Evolutionary conservation across 2,797 vertebrate genomes (phyloP).

Genomic region (Chiloscyllium punctatum): DNA sequence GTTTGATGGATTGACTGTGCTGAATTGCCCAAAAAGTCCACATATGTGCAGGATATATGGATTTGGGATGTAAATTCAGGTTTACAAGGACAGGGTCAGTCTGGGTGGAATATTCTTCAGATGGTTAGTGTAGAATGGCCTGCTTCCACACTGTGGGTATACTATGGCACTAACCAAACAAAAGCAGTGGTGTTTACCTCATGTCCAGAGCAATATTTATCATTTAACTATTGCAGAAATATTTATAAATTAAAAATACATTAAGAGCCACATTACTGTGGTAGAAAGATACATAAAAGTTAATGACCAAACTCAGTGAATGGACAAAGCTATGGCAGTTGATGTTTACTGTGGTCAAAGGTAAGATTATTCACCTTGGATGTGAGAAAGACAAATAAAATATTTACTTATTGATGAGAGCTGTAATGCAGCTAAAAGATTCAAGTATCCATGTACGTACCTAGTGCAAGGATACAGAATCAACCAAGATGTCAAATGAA

Average conservation of each 20-base stretch:
- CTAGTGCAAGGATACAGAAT: background rate
- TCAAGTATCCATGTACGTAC: background rate
- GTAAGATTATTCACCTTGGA: background rate
- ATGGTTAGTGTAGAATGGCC: no score
- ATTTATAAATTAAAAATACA: background rate
- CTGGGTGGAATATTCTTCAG: no score
- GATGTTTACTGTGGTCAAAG: background rate
- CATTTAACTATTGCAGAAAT: background rate
- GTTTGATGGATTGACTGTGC: no score
- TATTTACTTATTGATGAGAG: background rate
- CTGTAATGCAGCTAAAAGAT: background rate
- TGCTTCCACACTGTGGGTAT: no score
- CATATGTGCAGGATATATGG: no score
- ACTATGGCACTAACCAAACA: background rate
- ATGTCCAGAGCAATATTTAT: background rate
- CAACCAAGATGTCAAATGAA: background rate
- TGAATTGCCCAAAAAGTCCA: no score
- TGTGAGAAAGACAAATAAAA: background rate
- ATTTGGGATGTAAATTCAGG: no score
- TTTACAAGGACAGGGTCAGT: no score
- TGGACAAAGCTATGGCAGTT: background rate
- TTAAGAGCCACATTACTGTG: background rate
- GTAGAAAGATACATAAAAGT: background rate
- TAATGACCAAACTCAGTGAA: background rate
- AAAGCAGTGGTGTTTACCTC: background rate